A percentile compares a stretch with the other conserved stretches of the same genome.
Conservation (phyloP, 2,888 invertebrate genomes). For the Spodoptera exigua region DNA sequence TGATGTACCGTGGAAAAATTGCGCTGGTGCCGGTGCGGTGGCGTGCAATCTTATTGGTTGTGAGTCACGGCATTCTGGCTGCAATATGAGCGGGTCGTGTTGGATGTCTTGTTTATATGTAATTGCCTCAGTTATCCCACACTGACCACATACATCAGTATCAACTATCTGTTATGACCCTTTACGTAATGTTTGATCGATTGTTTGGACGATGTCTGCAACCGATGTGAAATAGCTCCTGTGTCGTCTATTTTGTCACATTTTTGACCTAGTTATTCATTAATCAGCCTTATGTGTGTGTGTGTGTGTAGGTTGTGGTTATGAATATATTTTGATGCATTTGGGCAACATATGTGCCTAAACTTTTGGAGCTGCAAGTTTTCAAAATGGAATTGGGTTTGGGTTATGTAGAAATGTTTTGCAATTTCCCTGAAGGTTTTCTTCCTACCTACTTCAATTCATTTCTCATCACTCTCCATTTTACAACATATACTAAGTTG, state of each 20-base stretch:
- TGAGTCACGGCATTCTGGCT: constrained; percentile 57
- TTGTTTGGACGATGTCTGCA: constrained; percentile 17
- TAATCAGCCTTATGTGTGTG: no score
- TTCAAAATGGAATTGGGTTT: no score
- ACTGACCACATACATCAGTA: constrained; percentile 41
- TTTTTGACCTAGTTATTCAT: constrained; percentile 1
- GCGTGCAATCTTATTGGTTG: constrained; percentile 44
- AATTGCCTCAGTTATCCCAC: constrained; percentile 35
- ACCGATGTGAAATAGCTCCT: neutral
- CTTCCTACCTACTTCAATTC: no score
- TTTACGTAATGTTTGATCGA: constrained; percentile 29
- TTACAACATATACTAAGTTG: no score
- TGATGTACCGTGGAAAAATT: constrained; percentile 47
- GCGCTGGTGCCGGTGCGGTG: constrained; percentile 21
- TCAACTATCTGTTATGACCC: constrained; percentile 35
- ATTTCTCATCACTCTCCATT: no score
- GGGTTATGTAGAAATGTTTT: no score
- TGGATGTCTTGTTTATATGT: constrained; percentile 43
- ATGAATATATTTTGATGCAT: no score
- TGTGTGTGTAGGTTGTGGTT: no score
- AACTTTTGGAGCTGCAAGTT: no score
- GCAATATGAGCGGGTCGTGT: constrained; percentile 46
- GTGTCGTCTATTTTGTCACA: neutral
- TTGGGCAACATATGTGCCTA: no score
- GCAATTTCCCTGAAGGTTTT: no score